phyloP scores from a whole-genome alignment of 2,888 invertebrate species.

The Nephrotoma guestfalica region DNA sequence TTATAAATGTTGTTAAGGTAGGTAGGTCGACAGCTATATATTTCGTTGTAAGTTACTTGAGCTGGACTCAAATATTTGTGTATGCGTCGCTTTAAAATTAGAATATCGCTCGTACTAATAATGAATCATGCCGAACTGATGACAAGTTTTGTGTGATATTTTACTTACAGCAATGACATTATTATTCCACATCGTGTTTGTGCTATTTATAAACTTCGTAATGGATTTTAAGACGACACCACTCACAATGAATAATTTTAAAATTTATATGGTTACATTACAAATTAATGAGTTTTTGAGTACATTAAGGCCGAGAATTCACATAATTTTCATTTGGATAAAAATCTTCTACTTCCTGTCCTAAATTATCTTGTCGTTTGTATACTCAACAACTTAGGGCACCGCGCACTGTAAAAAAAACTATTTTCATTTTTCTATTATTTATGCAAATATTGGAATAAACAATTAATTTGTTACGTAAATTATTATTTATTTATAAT shows the following conservation, averaged over 20 bases:
- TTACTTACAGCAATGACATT: not conserved
- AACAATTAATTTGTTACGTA: not conserved
- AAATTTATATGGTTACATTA: not conserved
- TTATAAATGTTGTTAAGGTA: not conserved
- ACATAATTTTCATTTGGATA: not conserved
- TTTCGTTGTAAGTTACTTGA: not conserved
- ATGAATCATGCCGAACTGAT: not conserved
- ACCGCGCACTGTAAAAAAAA: not conserved
- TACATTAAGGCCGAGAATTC: not conserved
- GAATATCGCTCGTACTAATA: not conserved
- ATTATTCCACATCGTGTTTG: not conserved
- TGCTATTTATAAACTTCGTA: not conserved
- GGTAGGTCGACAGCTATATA: not conserved
- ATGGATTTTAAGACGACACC: not conserved
- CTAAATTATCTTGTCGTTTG: not conserved
- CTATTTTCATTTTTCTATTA: not conserved
- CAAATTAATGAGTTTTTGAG: not conserved
- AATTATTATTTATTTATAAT: not conserved
- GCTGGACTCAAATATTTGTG: not conserved
- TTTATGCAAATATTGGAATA: not conserved
- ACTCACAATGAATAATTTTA: not conserved
- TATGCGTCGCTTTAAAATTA: not conserved
- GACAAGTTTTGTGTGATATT: not conserved
- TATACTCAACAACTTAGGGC: no score
- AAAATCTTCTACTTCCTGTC: not conserved